Percentiles rank a stretch among this genome's conserved stretches.
Conservation (phyloP, 2,797 vertebrate genomes). For the Odontamblyopus rebecca region DNA sequence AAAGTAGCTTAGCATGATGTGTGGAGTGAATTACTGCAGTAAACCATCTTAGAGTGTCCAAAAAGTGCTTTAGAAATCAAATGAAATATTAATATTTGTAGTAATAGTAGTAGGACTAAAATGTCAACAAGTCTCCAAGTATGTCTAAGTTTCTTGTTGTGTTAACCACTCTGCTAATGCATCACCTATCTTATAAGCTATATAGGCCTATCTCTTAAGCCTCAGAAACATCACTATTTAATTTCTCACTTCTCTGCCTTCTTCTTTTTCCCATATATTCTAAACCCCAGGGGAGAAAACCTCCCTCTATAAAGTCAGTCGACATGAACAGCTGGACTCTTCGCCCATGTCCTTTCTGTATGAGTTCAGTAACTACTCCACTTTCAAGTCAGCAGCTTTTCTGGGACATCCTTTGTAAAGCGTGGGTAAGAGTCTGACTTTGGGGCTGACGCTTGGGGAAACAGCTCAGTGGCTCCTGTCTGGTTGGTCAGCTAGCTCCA, state of each 20-base stretch:
- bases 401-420: conserved; percentile 44
- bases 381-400: conserved; percentile 47
- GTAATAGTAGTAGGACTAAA: too few relatives aligned
- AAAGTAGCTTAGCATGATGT: too few relatives aligned
- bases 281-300: conserved; percentile 34
- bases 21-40: too few relatives aligned
- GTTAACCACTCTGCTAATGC: neutral
- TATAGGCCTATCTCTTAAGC: neutral
- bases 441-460: conserved; percentile 14
- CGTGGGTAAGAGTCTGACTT: conserved; percentile 25
- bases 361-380: conserved; percentile 35
- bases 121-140: too few relatives aligned
- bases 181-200: neutral
- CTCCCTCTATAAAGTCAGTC: conserved; percentile 38
- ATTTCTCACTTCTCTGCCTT: conserved; percentile 32
- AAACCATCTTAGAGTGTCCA: too few relatives aligned
- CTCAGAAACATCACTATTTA: conserved; percentile 29
- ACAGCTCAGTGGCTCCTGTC: conserved; percentile 35
- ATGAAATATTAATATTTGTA: too few relatives aligned
- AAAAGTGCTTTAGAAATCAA: too few relatives aligned
- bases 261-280: conserved; percentile 43
- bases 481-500: conserved; percentile 5
- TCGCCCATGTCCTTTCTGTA: conserved; percentile 2
- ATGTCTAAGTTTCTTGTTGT: neutral
- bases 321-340: conserved; percentile 22